Conservation (phyloP, 2,888 invertebrate species). For the Spodoptera exigua region DNA sequence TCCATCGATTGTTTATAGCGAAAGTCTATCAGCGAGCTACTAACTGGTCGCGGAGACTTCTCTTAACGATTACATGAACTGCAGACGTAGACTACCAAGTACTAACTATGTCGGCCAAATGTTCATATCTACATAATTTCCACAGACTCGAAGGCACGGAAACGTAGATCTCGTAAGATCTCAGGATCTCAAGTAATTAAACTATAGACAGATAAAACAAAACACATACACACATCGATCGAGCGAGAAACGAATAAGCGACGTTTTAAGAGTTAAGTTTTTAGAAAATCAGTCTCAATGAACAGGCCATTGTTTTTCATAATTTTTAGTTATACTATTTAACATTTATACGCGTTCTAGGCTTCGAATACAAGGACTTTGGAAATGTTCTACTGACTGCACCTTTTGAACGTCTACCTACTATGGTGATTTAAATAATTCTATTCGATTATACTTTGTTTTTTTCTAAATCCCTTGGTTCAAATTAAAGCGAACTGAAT, state of each 20-base stretch:
- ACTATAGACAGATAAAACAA: constrained; percentile 49
- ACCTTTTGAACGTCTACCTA: constrained; percentile 33
- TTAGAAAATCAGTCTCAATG: constrained; percentile 89
- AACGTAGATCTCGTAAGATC: constrained; percentile 50
- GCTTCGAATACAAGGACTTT: constrained; percentile 56
- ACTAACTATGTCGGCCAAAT: constrained; percentile 43
- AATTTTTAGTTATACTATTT: constrained; percentile 75
- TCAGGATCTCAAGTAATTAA: constrained; percentile 42
- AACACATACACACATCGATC: constrained; percentile 60
- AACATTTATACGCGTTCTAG: constrained; percentile 66
- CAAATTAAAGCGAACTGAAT: no score
- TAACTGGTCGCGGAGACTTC: constrained; percentile 9
- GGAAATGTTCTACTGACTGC: constrained; percentile 19
- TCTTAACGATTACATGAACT: constrained; percentile 16
- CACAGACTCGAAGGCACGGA: constrained; percentile 60
- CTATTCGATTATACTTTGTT: background rate
- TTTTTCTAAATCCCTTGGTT: constrained; percentile 4
- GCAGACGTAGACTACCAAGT: constrained; percentile 19
- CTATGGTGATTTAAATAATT: background rate
- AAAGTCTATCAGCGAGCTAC: constrained; percentile 3
- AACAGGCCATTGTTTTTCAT: constrained; percentile 86
- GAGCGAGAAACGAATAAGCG: constrained; percentile 66
- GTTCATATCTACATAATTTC: constrained; percentile 50
- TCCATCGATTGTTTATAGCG: constrained; percentile 2
- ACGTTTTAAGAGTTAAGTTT: constrained; percentile 77